A percentile compares a stretch with the other conserved stretches of the same genome.
These are phyloP conservation scores for Cryptotis parvus DNA, from an alignment of 2,113 vertebrate species.

Conservation along the genomic window DNA sequence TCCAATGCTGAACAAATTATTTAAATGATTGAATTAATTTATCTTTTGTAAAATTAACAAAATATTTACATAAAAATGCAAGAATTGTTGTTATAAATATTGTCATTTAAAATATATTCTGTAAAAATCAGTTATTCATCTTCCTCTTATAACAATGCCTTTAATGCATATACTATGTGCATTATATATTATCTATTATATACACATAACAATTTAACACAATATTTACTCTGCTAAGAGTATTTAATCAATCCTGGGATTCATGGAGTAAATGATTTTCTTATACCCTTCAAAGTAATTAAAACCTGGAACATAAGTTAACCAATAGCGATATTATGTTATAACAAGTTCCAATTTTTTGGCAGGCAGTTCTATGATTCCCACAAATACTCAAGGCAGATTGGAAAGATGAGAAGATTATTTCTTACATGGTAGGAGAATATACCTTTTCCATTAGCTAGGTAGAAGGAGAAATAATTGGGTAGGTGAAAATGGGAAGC, in stretches of 20 bases:
- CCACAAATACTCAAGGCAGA: not conserved
- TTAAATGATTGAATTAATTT: not conserved
- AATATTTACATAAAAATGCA: not conserved
- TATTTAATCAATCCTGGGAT: not conserved
- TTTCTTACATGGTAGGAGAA: not conserved
- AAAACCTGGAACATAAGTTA: constrained; percentile 20
- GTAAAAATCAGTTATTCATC: not conserved
- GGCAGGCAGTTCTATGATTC: not conserved
- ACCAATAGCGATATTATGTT: not conserved
- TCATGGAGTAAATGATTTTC: not conserved
- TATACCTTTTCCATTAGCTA: not conserved
- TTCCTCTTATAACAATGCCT: no score
- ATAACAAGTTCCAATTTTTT: not conserved
- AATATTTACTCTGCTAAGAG: not conserved
- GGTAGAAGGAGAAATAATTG: not conserved
- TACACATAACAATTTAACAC: no score
- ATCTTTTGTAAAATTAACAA: not conserved
- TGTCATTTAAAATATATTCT: constrained; percentile 15
- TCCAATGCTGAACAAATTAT: not conserved
- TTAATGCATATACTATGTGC: no score
- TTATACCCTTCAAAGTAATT: not conserved
- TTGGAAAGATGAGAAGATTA: not conserved
- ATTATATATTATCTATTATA: no score
- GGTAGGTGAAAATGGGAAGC: not conserved
- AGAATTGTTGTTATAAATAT: not conserved